These are phyloP conservation scores for Euproctis similis DNA, from an alignment of 2,888 invertebrate genomes.

Conservation along the genomic window DNA sequence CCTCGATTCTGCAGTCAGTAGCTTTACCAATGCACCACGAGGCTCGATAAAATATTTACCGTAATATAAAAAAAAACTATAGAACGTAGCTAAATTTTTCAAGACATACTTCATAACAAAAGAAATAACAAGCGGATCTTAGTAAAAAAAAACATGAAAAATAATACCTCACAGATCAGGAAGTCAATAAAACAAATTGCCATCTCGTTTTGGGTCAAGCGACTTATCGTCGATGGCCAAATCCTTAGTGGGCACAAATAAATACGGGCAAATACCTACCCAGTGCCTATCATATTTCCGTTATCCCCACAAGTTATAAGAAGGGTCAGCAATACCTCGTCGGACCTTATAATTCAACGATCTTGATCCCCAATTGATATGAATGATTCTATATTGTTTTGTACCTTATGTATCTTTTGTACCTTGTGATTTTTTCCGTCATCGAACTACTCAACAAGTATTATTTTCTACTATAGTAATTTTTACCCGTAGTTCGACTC, in stretches of 20 bases:
- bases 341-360: slow-evolving; percentile 37
- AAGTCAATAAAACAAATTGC: slow-evolving; percentile 60
- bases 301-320: slow-evolving; percentile 61
- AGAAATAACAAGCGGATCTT: slow-evolving; percentile 3
- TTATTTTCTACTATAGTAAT: no score
- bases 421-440: no score
- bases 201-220: slow-evolving; percentile 62
- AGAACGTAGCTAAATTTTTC: no score
- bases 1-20: no score
- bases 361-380: slow-evolving; percentile 41
- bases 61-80: no score
- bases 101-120: slow-evolving; percentile 6
- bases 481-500: no score
- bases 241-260: slow-evolving; percentile 70
- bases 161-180: slow-evolving; percentile 40
- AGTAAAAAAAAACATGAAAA: slow-evolving; percentile 20
- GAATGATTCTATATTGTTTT: slow-evolving; percentile 42
- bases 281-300: slow-evolving; percentile 68
- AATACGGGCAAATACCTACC: slow-evolving; percentile 48
- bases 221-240: slow-evolving; percentile 62
- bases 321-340: slow-evolving; percentile 59
- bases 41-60: neutral
- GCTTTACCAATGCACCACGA: no score
- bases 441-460: no score
- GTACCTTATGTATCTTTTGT: no score